Evolutionary conservation across 2,797 vertebrate species (phyloP).

Genomic region (Xiphorhynchus erythropygius): DNA sequence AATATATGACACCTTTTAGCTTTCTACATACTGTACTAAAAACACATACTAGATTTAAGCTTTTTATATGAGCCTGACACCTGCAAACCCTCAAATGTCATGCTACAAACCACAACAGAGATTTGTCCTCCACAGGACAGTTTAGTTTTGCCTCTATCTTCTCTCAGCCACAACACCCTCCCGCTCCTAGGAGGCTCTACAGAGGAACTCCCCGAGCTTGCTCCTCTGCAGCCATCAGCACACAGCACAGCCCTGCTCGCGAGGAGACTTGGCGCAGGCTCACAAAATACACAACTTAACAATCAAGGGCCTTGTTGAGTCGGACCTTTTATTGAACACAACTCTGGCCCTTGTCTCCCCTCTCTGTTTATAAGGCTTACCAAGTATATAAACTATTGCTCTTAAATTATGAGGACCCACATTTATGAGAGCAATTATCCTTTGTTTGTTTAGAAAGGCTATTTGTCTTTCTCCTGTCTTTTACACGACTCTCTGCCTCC

Average conservation of each 20-base stretch:
- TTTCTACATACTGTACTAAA: not conserved
- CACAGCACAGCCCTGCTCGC: conserved; percentile 54
- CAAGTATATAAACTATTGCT: conserved; percentile 70
- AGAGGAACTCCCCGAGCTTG: conserved; percentile 47
- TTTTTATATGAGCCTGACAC: not conserved
- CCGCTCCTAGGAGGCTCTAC: not conserved
- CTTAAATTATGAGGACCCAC: conserved; percentile 72
- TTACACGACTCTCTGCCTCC: conserved; percentile 56
- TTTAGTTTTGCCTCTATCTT: not conserved
- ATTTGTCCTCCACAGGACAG: not conserved
- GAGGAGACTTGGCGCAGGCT: conserved; percentile 76
- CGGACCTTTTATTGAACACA: conserved; percentile 70
- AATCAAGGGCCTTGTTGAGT: conserved; percentile 73
- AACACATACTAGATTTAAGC: not conserved
- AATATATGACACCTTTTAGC: not conserved
- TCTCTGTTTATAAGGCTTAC: conserved; percentile 74
- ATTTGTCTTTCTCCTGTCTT: conserved; percentile 73
- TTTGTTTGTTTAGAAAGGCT: conserved; percentile 74
- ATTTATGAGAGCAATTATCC: conserved; percentile 74
- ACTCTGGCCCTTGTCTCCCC: conserved; percentile 42
- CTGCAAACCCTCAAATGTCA: not conserved
- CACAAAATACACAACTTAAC: conserved; percentile 73
- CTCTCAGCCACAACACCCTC: not conserved
- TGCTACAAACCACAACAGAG: not conserved
- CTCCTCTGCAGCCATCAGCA: conserved; percentile 65